Percentiles rank a stretch among this genome's conserved stretches.
Evolutionary conservation across 2,888 invertebrate genomes (phyloP).

Genomic region (Xylota sylvarum): DNA sequence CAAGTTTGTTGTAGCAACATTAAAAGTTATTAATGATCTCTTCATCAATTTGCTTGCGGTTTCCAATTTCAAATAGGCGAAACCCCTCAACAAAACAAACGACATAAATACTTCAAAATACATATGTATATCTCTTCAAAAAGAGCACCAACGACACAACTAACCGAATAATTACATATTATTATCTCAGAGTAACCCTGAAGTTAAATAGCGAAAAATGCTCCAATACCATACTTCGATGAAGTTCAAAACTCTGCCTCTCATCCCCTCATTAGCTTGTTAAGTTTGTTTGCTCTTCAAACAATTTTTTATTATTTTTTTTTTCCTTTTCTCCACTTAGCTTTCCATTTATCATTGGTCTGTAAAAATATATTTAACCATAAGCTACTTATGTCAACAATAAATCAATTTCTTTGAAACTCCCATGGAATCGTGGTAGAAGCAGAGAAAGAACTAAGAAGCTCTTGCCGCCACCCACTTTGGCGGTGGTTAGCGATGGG

Average conservation of each 20-base stretch:
- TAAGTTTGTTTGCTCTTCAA: slow-evolving; percentile 17
- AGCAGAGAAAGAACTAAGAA: not conserved
- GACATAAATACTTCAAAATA: not conserved
- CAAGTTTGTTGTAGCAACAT: not conserved
- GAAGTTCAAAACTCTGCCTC: not conserved
- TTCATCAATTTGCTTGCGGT: slow-evolving; percentile 41
- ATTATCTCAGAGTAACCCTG: slow-evolving; percentile 24
- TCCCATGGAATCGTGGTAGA: slow-evolving; percentile 26
- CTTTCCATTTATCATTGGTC: slow-evolving; percentile 13
- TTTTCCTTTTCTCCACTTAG: not conserved
- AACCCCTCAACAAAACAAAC: not conserved
- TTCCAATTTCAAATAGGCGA: not conserved
- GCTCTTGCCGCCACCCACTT: slow-evolving; percentile 28
- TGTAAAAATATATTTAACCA: slow-evolving; percentile 35
- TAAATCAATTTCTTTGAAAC: slow-evolving; percentile 50
- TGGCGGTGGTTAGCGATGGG: not conserved
- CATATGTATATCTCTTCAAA: not conserved
- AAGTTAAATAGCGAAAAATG: not conserved
- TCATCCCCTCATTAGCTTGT: slow-evolving; percentile 19
- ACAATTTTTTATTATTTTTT: not conserved
- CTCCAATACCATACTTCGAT: not conserved
- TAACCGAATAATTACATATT: slow-evolving; percentile 47
- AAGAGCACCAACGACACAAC: slow-evolving; percentile 6
- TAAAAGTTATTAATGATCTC: slow-evolving; percentile 12
- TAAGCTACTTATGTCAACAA: slow-evolving; percentile 65